phyloP scores from a whole-genome alignment of 1,140 invertebrate genomes.

The Carcinoscorpius rotundicauda region DNA sequence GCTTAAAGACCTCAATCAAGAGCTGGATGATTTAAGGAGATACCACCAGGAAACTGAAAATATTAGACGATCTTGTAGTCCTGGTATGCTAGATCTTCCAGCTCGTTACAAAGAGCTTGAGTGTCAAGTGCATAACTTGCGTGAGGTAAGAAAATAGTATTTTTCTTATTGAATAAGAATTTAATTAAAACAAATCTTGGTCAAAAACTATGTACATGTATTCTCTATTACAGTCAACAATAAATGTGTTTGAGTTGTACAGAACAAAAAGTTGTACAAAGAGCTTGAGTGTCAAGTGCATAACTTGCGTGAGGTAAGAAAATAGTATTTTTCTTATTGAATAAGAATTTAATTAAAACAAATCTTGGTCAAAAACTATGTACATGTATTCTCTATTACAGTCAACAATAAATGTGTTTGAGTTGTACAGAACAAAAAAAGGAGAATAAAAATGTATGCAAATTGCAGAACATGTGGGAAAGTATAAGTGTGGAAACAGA shows the following conservation, averaged over 20 bases:
- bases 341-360: not conserved
- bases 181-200: not conserved
- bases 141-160: constrained; percentile 36
- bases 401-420: constrained; percentile 37
- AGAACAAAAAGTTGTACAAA: constrained; percentile 5
- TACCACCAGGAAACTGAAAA: constrained; percentile 26
- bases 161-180: too few species aligned
- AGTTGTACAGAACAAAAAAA: not conserved
- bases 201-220: not conserved
- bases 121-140: constrained; percentile 39
- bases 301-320: constrained; percentile 41
- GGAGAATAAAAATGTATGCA: too few species aligned
- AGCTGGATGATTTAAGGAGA: constrained; percentile 32
- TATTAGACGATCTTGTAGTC: constrained; percentile 11
- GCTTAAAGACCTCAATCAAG: constrained; percentile 34
- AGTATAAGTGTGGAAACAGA: too few species aligned
- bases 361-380: not conserved
- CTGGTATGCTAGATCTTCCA: constrained; percentile 18
- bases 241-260: constrained; percentile 38
- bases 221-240: not conserved
- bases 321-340: too few species aligned
- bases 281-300: constrained; percentile 41
- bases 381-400: not conserved
- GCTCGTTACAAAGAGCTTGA: constrained; percentile 33
- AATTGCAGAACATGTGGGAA: too few species aligned